Conservation (phyloP, 2,113 vertebrate genomes). For the Phasianus colchicus region DNA sequence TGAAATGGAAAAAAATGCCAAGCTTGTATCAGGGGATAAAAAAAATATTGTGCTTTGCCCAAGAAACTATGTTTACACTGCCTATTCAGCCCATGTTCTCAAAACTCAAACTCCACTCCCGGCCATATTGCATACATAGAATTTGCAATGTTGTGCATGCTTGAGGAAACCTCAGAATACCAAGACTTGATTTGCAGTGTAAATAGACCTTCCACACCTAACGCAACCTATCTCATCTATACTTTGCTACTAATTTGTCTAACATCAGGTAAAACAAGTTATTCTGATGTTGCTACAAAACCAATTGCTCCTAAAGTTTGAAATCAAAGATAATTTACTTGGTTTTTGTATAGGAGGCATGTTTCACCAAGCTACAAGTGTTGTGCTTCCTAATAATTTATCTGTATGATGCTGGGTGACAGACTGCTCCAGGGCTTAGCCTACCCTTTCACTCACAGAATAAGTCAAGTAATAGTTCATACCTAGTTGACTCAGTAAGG, state of each 20-base stretch:
- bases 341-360: not conserved
- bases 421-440: not conserved
- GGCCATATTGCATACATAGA: not conserved
- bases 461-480: not conserved
- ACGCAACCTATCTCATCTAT: fast-evolving
- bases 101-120: not conserved
- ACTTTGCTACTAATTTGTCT: not conserved
- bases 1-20: not conserved
- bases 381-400: not conserved
- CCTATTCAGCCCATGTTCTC: not conserved
- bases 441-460: not conserved
- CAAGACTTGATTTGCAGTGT: not conserved
- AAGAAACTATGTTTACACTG: not conserved
- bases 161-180: not conserved
- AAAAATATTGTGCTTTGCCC: not conserved
- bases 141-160: not conserved
- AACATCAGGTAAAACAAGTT: not conserved
- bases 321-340: not conserved
- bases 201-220: not conserved
- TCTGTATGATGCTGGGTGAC: not conserved
- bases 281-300: not conserved
- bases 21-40: not conserved
- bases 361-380: not conserved
- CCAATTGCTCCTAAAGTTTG: not conserved
- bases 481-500: not conserved